phyloP scores from a whole-genome alignment of 2,888 invertebrate species.

The Eurois occulta region DNA sequence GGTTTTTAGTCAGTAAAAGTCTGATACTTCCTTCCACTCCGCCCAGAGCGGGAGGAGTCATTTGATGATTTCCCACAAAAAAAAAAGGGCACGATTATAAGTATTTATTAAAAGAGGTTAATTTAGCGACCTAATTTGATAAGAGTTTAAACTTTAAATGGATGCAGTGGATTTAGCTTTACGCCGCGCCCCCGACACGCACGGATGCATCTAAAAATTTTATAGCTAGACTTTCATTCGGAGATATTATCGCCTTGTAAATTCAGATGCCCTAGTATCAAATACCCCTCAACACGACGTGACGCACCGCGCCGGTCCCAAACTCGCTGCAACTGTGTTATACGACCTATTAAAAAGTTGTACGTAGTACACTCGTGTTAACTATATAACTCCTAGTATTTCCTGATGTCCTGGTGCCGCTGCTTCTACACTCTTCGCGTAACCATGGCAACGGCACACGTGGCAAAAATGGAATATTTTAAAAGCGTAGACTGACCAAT shows the following conservation, averaged over 20 bases:
- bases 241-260: not conserved
- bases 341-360: not conserved
- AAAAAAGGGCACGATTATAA: too few species aligned
- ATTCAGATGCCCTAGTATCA: conserved; percentile 20
- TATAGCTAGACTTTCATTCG: not conserved
- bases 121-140: not conserved
- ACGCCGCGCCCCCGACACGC: not conserved
- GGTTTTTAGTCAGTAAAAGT: too few species aligned
- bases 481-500: too few species aligned
- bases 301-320: not conserved
- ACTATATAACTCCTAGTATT: not conserved
- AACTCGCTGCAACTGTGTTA: conserved; percentile 1
- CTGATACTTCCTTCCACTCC: too few species aligned
- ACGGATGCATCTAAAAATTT: not conserved
- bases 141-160: not conserved
- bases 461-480: not conserved
- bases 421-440: not conserved
- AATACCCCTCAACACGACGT: conserved; percentile 11
- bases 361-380: too few species aligned
- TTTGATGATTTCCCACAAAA: too few species aligned
- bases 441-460: not conserved
- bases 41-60: too few species aligned
- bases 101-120: too few species aligned
- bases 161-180: not conserved
- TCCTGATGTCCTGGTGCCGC: not conserved